phyloP scores from a whole-genome alignment of 2,888 invertebrate genomes.

The Clitarchus hookeri region DNA sequence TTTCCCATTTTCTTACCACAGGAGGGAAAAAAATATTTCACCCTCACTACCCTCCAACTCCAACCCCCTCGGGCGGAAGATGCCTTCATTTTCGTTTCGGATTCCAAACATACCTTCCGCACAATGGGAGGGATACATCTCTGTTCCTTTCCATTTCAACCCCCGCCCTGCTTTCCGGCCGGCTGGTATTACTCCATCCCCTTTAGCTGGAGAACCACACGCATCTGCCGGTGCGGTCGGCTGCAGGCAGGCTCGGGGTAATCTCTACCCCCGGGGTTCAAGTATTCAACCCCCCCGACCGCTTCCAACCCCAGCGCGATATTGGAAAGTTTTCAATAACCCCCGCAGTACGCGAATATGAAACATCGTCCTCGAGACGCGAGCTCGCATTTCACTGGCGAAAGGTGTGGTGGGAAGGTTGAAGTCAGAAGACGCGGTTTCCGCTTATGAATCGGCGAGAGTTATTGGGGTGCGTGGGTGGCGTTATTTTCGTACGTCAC shows the following conservation, averaged over 20 bases:
- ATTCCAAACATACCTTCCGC: not conserved
- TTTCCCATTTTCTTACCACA: not conserved
- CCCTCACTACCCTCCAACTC: not conserved
- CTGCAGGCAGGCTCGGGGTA: too few species aligned
- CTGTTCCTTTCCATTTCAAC: not conserved
- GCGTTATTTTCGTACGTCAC: too few species aligned
- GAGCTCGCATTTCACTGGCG: not conserved
- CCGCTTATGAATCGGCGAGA: too few species aligned
- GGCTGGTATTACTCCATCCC: not conserved
- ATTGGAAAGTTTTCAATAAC: conserved; percentile 5
- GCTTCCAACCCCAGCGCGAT: not conserved
- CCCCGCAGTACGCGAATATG: not conserved
- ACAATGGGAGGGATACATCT: not conserved
- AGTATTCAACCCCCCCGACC: too few species aligned
- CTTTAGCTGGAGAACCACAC: not conserved
- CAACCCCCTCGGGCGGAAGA: not conserved
- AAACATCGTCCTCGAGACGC: not conserved
- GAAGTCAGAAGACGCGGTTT: too few species aligned
- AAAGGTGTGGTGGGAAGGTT: not conserved
- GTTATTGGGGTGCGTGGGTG: too few species aligned
- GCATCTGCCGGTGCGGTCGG: not conserved
- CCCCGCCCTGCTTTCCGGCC: too few species aligned
- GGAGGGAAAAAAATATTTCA: not conserved
- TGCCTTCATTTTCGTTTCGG: conserved; percentile 9
- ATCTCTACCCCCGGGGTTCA: too few species aligned